Percentiles rank a stretch among this genome's conserved stretches.
These are phyloP conservation scores for Petrocephalus zakoni DNA, from an alignment of 2,113 vertebrate genomes.

Conservation along the genomic window DNA sequence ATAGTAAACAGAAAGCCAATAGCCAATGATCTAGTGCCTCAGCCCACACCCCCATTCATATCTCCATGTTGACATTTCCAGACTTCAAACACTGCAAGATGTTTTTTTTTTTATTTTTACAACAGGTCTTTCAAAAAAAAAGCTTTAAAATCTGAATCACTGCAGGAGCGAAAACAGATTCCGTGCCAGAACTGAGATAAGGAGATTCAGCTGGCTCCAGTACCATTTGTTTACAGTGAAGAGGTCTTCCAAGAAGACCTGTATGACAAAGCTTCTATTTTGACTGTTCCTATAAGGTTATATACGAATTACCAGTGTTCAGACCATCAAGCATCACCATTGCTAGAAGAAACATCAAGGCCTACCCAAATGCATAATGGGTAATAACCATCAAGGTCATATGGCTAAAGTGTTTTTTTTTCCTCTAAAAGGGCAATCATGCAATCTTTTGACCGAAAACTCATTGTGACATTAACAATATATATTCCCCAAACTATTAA, in stretches of 20 bases:
- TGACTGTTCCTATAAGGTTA: constrained; percentile 17
- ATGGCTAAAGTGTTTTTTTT: not conserved
- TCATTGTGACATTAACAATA: not conserved
- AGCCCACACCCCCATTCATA: not conserved
- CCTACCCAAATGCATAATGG: not conserved
- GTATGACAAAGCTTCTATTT: constrained; percentile 9
- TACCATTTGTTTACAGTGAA: constrained; percentile 3
- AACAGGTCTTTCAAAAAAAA: not conserved
- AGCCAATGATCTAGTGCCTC: not conserved
- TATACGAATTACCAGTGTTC: not conserved
- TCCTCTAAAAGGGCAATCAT: not conserved
- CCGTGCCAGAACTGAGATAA: constrained; percentile 15
- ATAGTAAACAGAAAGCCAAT: not conserved
- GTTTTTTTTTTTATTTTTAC: not conserved
- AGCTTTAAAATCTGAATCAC: not conserved
- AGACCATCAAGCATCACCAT: not conserved
- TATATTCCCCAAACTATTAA: not conserved
- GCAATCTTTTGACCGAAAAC: not conserved
- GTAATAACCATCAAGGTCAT: not conserved
- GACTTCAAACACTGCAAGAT: not conserved
- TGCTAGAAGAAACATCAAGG: not conserved
- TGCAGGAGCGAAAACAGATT: not conserved
- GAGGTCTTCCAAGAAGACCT: not conserved
- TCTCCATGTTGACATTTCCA: not conserved
- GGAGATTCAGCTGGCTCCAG: constrained; percentile 13